Evolutionary conservation across 2,113 vertebrate genomes (phyloP).

Genomic region (Pituophis catenifer): DNA sequence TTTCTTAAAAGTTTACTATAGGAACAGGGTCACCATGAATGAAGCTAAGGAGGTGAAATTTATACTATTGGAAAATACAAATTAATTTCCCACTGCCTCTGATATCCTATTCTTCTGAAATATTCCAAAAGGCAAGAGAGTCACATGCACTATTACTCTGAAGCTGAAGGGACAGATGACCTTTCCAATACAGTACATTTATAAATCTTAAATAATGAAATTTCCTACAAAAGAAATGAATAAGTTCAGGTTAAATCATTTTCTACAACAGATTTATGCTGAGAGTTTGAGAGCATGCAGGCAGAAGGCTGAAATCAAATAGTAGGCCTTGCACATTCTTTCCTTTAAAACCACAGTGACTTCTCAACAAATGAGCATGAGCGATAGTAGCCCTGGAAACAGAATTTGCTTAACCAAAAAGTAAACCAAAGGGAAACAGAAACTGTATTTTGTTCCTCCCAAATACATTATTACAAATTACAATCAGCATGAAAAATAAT

Average conservation of each 20-base stretch:
- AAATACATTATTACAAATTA: neutral
- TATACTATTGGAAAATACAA: conserved; percentile 21
- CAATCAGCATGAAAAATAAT: neutral
- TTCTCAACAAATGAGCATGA: neutral
- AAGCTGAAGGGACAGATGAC: conserved; percentile 61
- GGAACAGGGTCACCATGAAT: neutral
- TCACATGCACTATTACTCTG: conserved; percentile 50
- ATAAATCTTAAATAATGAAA: conserved; percentile 78
- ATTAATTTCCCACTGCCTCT: conserved; percentile 28
- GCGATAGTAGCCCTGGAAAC: neutral
- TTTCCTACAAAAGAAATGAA: conserved; percentile 54
- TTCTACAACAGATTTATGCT: conserved; percentile 63
- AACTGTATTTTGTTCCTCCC: neutral
- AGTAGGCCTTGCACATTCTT: conserved; percentile 54
- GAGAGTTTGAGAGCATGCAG: conserved; percentile 52
- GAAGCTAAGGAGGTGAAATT: neutral
- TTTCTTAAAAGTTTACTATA: neutral
- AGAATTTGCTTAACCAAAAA: conserved; percentile 16
- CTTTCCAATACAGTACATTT: conserved; percentile 69
- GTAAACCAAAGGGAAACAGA: neutral
- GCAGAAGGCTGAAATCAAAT: conserved; percentile 33
- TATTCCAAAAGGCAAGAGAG: conserved; percentile 34
- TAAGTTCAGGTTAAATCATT: conserved; percentile 71
- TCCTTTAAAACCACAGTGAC: conserved; percentile 13
- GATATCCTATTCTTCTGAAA: conserved; percentile 14